Base-by-base conservation (phyloP, 2,888 invertebrate genomes). In the Nomada ferruginata region DNA sequence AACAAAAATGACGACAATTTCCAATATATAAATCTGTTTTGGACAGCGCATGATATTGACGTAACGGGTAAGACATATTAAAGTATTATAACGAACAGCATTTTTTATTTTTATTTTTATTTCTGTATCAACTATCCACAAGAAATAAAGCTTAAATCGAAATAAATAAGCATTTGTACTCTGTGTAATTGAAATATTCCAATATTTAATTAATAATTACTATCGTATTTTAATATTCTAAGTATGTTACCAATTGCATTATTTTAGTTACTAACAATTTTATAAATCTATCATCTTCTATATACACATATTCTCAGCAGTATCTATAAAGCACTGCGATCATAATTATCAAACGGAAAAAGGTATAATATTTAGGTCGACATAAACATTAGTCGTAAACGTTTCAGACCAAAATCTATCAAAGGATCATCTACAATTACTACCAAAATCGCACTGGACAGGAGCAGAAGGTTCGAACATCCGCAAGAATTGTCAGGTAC, bases 401-500 rank as follows among this genome's bases (percentile, higher is more conserved):
- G 23, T 85, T 82, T 50, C 53, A 85, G 85, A 72, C 20, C 10
- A 60, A 36, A 23, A 47, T 15, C 13, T 20, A 10, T 5, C 36
- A 5, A 61, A 63, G 64, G 53, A 42, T 29, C 29, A 11, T 10
- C n/a, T 29, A 23, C 66, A 77, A 15, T 61, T 79, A 5, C 44
- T 13, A 72, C 29, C 61, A 29, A 65, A 29, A 47, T 7, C 23
- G 18, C 47, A 29, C 47, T 47, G 52, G 64, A 4, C 26, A 0
- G 13, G 57, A 7, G n/a, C 57, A 29, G 53, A n/a, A 42, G 74
- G 42, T 55, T 29, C 26, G 47, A 70, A 66, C 50, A 50, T 36
- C 36, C 29, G 52, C 13, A 68, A 57, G 57, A 69, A 77, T n/a
- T 87, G 87, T 23, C 42, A 72, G 80, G 87, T 87, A 87, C 3